Conservation (phyloP, 2,888 invertebrate genomes). For the Ennomos quercinarius region DNA sequence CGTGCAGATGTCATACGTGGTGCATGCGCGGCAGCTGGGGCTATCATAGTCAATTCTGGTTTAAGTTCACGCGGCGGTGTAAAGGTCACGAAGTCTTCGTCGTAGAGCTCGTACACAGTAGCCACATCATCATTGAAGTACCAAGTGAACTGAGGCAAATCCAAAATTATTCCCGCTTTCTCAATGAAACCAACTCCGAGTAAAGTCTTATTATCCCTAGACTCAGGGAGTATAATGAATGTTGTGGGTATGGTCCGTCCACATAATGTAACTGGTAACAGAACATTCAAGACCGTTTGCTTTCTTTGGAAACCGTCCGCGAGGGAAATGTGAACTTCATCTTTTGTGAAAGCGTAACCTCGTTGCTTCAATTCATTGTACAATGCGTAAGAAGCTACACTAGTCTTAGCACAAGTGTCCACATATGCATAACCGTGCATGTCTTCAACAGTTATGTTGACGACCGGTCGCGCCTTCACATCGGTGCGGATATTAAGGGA, state of each 20-base stretch:
- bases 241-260: not conserved
- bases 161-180: not conserved
- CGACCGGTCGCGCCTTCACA: not conserved
- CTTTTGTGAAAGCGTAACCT: not conserved
- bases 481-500: not conserved
- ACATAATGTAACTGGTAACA: not conserved
- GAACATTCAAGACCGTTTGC: not conserved
- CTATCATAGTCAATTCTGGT: not conserved
- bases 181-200: not conserved
- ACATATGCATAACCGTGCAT: not conserved
- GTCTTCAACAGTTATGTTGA: not conserved
- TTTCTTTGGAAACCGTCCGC: not conserved
- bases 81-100: not conserved
- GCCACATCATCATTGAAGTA: not conserved
- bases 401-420: not conserved
- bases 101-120: not conserved
- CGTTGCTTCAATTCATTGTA: not conserved
- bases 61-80: not conserved
- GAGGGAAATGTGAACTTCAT: not conserved
- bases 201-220: not conserved
- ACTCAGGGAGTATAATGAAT: not conserved
- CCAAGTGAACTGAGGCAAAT: constrained; percentile 1
- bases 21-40: not conserved
- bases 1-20: not conserved
- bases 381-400: not conserved